Conservation (phyloP, 2,888 invertebrate genomes). For the Tanaodytes sp. region DNA sequence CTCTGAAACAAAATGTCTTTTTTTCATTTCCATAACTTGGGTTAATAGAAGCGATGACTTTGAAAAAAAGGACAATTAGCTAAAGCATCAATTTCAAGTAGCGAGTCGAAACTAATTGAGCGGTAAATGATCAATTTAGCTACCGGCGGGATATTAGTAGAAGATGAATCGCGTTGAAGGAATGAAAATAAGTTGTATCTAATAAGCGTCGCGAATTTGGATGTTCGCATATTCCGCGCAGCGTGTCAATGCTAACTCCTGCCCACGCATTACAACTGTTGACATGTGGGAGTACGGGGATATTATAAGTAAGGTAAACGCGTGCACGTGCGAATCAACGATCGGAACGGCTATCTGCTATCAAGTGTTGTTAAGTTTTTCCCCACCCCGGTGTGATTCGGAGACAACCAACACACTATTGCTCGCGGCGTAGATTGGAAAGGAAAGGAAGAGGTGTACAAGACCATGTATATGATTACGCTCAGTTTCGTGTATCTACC, state of each 20-base stretch:
- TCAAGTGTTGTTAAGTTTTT: conserved; percentile 42
- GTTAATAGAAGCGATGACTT: too few relatives aligned
- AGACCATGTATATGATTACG: conserved; percentile 64
- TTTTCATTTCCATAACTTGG: too few relatives aligned
- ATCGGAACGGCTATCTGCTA: conserved; percentile 45
- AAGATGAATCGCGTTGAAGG: too few relatives aligned
- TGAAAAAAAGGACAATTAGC: too few relatives aligned
- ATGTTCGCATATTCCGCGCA: conserved; percentile 18
- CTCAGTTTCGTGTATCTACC: conserved; percentile 61
- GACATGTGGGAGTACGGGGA: conserved; percentile 41
- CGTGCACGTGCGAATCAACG: conserved; percentile 49
- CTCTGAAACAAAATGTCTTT: too few relatives aligned
- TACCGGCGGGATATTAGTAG: too few relatives aligned
- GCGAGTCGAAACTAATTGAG: too few relatives aligned
- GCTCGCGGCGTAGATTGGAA: conserved; percentile 59
- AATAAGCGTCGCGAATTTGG: conserved; percentile 17
- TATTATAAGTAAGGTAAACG: conserved; percentile 40
- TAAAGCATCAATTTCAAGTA: too few relatives aligned
- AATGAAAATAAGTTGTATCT: too few relatives aligned
- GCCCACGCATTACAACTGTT: conserved; percentile 39
- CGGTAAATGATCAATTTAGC: too few relatives aligned
- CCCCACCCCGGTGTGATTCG: conserved; percentile 43
- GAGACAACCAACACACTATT: conserved; percentile 36
- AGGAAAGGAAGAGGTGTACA: conserved; percentile 66
- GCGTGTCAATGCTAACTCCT: conserved; percentile 53